phyloP scores from a whole-genome alignment of 2,888 invertebrate species.

The Catonia carolina region DNA sequence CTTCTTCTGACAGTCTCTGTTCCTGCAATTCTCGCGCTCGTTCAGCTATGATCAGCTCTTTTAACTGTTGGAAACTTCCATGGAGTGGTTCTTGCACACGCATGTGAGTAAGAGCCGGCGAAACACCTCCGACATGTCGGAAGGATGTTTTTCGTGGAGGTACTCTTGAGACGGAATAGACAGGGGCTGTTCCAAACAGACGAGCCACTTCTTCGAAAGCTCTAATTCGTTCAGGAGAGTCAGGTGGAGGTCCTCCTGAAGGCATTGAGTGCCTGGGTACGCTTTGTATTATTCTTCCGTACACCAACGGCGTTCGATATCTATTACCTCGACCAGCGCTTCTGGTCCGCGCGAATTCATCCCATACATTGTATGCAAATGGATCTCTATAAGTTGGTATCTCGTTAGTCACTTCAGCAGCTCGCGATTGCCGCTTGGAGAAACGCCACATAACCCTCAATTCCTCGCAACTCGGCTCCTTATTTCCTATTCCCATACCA shows the following conservation, averaged over 20 bases:
- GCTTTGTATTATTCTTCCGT: constrained; percentile 66
- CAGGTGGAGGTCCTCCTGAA: constrained; percentile 36
- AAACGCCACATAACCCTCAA: constrained; percentile 88
- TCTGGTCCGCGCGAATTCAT: constrained; percentile 44
- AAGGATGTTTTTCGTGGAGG: constrained; percentile 26
- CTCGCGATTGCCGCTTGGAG: constrained; percentile 79
- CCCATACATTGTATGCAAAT: constrained; percentile 75
- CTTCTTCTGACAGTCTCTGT: constrained; percentile 66
- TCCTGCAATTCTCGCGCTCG: constrained; percentile 67
- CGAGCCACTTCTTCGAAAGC: constrained; percentile 49
- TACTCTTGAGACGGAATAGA: not conserved
- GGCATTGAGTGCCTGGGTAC: constrained; percentile 39
- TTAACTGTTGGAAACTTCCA: constrained; percentile 61
- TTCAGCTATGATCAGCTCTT: constrained; percentile 71
- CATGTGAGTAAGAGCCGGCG: constrained; percentile 25
- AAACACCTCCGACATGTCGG: constrained; percentile 26
- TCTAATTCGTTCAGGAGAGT: constrained; percentile 43
- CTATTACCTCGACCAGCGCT: constrained; percentile 40
- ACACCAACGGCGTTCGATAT: constrained; percentile 52
- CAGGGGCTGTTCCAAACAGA: constrained; percentile 43
- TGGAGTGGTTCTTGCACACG: constrained; percentile 30
- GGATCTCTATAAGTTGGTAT: constrained; percentile 77
- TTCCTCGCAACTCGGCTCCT: constrained; percentile 80
- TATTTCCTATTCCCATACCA: constrained; percentile 40
- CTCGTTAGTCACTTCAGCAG: constrained; percentile 81